Percentiles rank a stretch among this genome's conserved stretches.
phyloP scores from a whole-genome alignment of 1,140 invertebrate species.

The Anoplophora glabripennis region DNA sequence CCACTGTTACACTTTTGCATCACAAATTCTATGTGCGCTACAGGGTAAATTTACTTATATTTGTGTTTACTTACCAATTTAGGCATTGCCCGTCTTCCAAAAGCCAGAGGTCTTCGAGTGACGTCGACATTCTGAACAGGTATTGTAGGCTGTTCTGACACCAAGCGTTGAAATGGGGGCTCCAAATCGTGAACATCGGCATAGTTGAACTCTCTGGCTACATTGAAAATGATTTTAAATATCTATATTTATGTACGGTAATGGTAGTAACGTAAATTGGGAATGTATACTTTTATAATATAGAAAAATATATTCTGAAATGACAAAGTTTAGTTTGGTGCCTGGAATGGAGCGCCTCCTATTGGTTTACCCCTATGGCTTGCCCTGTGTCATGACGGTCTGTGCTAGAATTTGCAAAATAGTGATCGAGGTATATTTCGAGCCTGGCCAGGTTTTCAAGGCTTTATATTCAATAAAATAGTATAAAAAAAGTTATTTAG shows the following conservation, averaged over 20 bases:
- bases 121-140: slow-evolving; percentile 39
- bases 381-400: too few species aligned
- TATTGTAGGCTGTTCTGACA: slow-evolving; percentile 40
- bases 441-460: too few species aligned
- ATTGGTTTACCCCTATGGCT: too few species aligned
- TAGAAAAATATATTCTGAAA: too few species aligned
- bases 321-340: too few species aligned
- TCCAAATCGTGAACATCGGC: slow-evolving; percentile 34
- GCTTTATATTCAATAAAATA: too few species aligned
- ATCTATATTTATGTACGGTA: not conserved
- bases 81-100: slow-evolving; percentile 38
- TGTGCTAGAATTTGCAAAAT: too few species aligned
- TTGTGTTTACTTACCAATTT: slow-evolving; percentile 35
- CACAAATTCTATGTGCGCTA: not conserved
- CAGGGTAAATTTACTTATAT: not conserved
- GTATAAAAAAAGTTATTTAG: not conserved
- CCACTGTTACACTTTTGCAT: too few species aligned
- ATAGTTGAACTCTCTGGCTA: slow-evolving; percentile 27
- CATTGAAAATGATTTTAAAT: slow-evolving; percentile 5
- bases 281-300: too few species aligned
- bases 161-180: slow-evolving; percentile 37
- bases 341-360: too few species aligned
- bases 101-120: slow-evolving; percentile 37
- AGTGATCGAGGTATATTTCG: too few species aligned
- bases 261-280: not conserved